Percentiles rank a stretch among this genome's conserved stretches.
Conservation (phyloP, 2,888 invertebrate species). For the Isotomurus palustris region DNA sequence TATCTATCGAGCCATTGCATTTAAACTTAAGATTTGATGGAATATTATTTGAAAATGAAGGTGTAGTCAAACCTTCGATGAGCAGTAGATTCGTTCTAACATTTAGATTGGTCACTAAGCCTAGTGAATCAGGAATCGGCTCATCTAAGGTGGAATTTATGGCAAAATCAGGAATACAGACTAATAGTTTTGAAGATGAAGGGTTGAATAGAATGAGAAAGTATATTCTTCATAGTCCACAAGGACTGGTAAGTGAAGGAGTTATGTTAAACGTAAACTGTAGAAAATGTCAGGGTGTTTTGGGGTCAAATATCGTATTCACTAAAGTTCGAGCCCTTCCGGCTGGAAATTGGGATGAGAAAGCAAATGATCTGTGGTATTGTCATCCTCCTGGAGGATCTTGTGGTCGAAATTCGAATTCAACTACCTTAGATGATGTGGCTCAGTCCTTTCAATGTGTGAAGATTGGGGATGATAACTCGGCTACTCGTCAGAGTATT, state of each 20-base stretch:
- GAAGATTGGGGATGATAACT: not conserved
- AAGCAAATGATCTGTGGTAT: slow-evolving; percentile 59
- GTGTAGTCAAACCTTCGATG: too few relatives aligned
- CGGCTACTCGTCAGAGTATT: slow-evolving; percentile 12
- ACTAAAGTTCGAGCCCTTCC: slow-evolving; percentile 61
- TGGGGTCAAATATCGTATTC: slow-evolving; percentile 52
- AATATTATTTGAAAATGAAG: too few relatives aligned
- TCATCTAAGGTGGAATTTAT: slow-evolving; percentile 45
- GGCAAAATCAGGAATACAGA: slow-evolving; percentile 19
- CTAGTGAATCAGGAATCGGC: slow-evolving; percentile 51
- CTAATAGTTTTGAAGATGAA: slow-evolving; percentile 15
- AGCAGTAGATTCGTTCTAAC: too few relatives aligned
- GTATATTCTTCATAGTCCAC: slow-evolving; percentile 32
- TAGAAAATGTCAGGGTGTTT: slow-evolving; percentile 50
- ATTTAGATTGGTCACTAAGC: slow-evolving; percentile 53
- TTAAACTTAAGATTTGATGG: too few relatives aligned
- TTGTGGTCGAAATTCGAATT: not conserved
- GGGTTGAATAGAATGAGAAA: slow-evolving; percentile 27
- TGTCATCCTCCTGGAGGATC: slow-evolving; percentile 56
- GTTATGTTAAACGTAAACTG: slow-evolving; percentile 42
- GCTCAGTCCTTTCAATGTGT: slow-evolving; percentile 12
- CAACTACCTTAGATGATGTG: slow-evolving; percentile 14
- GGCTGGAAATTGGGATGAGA: slow-evolving; percentile 56
- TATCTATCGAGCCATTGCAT: too few relatives aligned
- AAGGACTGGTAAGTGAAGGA: slow-evolving; percentile 31